Evolutionary conservation across 2,888 invertebrate genomes (phyloP).

Genomic region (Drosophila macrothrix): DNA sequence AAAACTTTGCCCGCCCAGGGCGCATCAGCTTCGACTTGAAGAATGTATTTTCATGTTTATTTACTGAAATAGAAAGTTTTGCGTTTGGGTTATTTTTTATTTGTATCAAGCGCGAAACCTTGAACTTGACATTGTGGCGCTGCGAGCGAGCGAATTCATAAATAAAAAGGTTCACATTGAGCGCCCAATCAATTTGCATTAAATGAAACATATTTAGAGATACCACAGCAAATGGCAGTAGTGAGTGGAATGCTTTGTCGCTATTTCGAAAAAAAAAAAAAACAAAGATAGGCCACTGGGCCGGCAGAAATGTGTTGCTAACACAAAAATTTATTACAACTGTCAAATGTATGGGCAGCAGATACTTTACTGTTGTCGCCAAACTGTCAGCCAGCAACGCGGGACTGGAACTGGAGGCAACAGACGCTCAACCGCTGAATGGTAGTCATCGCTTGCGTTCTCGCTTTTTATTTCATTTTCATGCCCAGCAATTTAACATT

Average conservation of each 20-base stretch:
- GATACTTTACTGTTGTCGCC: slow-evolving; percentile 68
- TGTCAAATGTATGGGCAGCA: slow-evolving; percentile 60
- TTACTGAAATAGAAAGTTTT: slow-evolving; percentile 18
- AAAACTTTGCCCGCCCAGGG: slow-evolving; percentile 49
- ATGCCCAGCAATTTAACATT: slow-evolving; percentile 52
- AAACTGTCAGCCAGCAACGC: slow-evolving; percentile 28
- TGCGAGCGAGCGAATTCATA: slow-evolving; percentile 59
- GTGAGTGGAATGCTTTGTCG: slow-evolving; percentile 48
- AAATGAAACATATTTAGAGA: slow-evolving; percentile 65
- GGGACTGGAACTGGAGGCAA: slow-evolving; percentile 25
- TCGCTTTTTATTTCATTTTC: slow-evolving; percentile 60
- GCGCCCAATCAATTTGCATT: slow-evolving; percentile 80
- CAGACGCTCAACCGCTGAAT: slow-evolving; percentile 16
- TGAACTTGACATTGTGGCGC: slow-evolving; percentile 55
- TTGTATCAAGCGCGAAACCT: slow-evolving; percentile 9
- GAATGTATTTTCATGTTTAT: slow-evolving; percentile 5
- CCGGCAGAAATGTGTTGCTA: slow-evolving; percentile 37
- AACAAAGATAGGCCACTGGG: slow-evolving; percentile 12
- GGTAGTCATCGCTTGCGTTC: slow-evolving; percentile 22
- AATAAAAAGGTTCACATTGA: slow-evolving; percentile 65
- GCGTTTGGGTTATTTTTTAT: slow-evolving; percentile 11
- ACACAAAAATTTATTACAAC: slow-evolving; percentile 72
- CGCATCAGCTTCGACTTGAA: slow-evolving; percentile 1
- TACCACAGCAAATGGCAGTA: slow-evolving; percentile 25
- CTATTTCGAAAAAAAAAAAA: slow-evolving; percentile 55